These are phyloP conservation scores for Onychostoma macrolepis DNA, from an alignment of 2,113 vertebrate genomes.

Conservation along the genomic window DNA sequence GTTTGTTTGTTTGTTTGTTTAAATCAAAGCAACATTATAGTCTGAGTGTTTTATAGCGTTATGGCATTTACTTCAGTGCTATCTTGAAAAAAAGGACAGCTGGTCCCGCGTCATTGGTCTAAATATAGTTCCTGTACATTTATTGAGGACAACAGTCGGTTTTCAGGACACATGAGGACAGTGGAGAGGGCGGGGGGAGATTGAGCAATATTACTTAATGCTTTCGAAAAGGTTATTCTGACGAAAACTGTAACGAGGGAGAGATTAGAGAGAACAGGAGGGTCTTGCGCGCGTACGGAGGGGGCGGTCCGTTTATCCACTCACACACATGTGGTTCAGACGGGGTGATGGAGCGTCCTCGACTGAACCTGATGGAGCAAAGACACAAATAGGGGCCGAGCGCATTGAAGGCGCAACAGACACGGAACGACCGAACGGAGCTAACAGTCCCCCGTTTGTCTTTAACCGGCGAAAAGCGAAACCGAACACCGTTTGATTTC, in stretches of 20 bases:
- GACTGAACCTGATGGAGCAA: slow-evolving; percentile 69
- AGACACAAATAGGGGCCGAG: slow-evolving; percentile 76
- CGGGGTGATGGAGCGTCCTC: slow-evolving; percentile 73
- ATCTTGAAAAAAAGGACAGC: slow-evolving; percentile 3
- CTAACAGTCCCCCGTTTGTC: slow-evolving; percentile 6
- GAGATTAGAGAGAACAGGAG: slow-evolving; percentile 46
- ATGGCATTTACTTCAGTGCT: not conserved
- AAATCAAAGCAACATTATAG: too few species aligned
- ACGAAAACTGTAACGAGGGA: slow-evolving; percentile 32
- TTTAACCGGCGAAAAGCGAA: not conserved
- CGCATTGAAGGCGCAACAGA: slow-evolving; percentile 70
- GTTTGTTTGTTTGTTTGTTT: not conserved
- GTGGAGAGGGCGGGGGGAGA: not conserved
- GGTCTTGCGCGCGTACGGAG: slow-evolving; percentile 31
- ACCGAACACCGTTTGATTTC: not conserved
- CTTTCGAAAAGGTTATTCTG: slow-evolving; percentile 58
- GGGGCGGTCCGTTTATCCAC: slow-evolving; percentile 45
- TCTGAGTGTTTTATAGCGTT: not conserved
- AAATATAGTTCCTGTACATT: slow-evolving; percentile 32
- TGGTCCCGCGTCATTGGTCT: slow-evolving; percentile 11
- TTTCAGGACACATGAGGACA: slow-evolving; percentile 20
- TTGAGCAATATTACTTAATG: slow-evolving; percentile 66
- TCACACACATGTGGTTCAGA: slow-evolving; percentile 66
- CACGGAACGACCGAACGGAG: slow-evolving; percentile 50
- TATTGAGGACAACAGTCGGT: slow-evolving; percentile 20